Evolutionary conservation across 64 coral and sea anemone genomes (phyloP), one percentile per base, ranked within the genome.

Genomic region (Montipora foliosa): DNA sequence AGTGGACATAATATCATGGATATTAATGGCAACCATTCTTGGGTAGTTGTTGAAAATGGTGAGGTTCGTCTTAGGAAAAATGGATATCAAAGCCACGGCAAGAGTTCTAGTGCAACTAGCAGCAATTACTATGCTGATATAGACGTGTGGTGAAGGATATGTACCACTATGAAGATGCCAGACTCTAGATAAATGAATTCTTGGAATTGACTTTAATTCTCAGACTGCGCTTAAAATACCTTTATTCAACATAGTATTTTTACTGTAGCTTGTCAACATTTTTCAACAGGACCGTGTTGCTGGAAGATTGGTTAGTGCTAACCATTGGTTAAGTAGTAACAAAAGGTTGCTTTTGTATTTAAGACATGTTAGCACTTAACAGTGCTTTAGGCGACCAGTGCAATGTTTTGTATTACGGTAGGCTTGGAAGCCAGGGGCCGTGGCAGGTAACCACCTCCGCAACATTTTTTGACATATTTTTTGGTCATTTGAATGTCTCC

Each of bases 61-160:
- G 48, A 90, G 89, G 9, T 75, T 57, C 21, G 21, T 77, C 49
- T 64, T 66, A 64, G 59, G 47, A 51, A 49, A 64, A 82, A 97
- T 87, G 52, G 83, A 59, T 57, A 75, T 67, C 67, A 52, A 17
- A 88, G 93, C 51, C 59, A 92, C 79, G 68, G 60, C 19, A 80
- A 93, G 69, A 79, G 90, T 58, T 10, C 61, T 5, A 97, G 96
- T 69, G 83, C 81, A 9, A 94, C 89, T 47, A 97, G 96, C 74
- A 97, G 96, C 49, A 97, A 92, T 72, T 97, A 97, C 72, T 97
- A 89, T 86, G 96, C 82, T 8, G 96, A 97, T 86, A 95, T 95
- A 17, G 96, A 97, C 6, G 96, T 47, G 79, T 88, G 60, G 70
- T 80, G 24, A 95, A 88, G 76, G 94, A 95, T 6, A 86, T 86